A percentile compares a stretch with the other conserved stretches of the same genome.
Evolutionary conservation across 1,140 invertebrate species (phyloP).

Genomic region (Drosophila grimshawi): DNA sequence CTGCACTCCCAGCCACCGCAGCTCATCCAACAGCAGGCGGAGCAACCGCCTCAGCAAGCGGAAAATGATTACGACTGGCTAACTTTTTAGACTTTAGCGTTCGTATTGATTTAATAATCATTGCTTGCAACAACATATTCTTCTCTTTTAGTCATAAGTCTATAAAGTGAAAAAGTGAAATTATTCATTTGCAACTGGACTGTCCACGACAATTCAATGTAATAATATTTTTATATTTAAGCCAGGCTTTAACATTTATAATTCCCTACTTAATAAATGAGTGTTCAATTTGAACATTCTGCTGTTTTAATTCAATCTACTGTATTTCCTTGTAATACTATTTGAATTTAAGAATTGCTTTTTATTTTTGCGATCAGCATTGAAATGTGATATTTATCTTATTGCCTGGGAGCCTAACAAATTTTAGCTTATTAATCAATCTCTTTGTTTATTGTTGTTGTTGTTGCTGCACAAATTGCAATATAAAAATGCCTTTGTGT

Average conservation of each 20-base stretch:
- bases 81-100: conserved; percentile 52
- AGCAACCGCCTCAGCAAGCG: conserved; percentile 51
- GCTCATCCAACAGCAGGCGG: conserved; percentile 32
- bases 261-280: conserved; percentile 3
- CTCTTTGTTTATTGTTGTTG: background rate
- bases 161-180: background rate
- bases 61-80: conserved; percentile 76
- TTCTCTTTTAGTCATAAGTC: too few relatives aligned
- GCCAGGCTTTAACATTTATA: conserved; percentile 4
- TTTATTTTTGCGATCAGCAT: too few relatives aligned
- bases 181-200: background rate
- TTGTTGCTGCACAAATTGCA: too few relatives aligned
- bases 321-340: too few relatives aligned
- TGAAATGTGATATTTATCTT: too few relatives aligned
- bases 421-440: background rate
- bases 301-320: background rate
- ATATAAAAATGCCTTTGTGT: background rate
- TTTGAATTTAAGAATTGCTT: too few relatives aligned
- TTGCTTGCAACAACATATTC: background rate
- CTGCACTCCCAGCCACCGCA: conserved; percentile 36
- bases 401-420: too few relatives aligned
- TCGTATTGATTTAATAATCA: conserved; percentile 15
- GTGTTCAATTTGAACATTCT: conserved; percentile 2
- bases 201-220: background rate
- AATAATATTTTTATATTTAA: conserved; percentile 1